Base-by-base conservation (phyloP, 2,113 vertebrate species). In the Tupaia chinensis region DNA sequence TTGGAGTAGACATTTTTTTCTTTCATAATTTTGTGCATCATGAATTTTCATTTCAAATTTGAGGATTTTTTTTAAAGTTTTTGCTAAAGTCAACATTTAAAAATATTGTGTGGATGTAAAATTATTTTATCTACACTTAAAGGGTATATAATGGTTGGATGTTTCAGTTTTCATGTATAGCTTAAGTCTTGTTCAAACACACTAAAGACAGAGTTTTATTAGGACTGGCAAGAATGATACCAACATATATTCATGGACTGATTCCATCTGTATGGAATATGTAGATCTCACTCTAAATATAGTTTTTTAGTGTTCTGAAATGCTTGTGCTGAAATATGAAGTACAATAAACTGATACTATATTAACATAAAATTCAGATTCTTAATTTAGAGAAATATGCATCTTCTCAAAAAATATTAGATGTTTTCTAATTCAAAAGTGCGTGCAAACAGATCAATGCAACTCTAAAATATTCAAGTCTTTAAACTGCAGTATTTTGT, bases 21-120 rank as follows among this genome's bases (percentile, higher is more conserved):
- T 95, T 97, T 96, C 95, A 96, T 92, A 96, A 97, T 97, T 97
- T 96, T 96, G 92, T 93, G 34, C 95, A 96, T 96, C 93, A 97
- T 97, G 95, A 97, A 97, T 97, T 98, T 98, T 97, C 95, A 97
- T 97, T 96, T 98, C 84, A 96, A 93, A 96, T 96, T 97, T 95
- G 94, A 81, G 54, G 32, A 91, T 93, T 98, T 96, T 96, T 44
- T 44, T 44, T 97, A 73, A 86, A 94, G 82, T 72, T 96, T 95
- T 97, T 94, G 90, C 83, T 93, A 91, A 97, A 98, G 93, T 96
- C 97, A 97, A 97, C 96, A 97, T 97, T 98, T 96, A 96, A 97
- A 97, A 98, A 98, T 98, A 98, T 98, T 97, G 94, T 95, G 89
- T 95, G 87, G 96, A 85, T 96, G 93, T 58, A 94, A 97, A 97